Conservation (phyloP, 2,888 invertebrate species). For the Drosophila tanythrix region DNA sequence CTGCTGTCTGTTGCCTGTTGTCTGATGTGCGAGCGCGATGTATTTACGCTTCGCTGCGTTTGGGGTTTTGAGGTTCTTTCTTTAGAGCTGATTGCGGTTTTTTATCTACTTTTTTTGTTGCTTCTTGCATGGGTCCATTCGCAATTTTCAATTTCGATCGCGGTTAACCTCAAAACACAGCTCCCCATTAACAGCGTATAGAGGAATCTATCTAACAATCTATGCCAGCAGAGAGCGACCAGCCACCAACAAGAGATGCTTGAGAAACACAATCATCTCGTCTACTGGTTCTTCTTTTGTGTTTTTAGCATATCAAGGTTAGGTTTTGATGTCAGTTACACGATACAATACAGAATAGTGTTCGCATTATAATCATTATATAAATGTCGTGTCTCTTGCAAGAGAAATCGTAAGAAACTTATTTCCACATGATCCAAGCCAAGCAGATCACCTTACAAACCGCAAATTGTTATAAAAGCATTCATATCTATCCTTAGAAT, state of each 20-base stretch:
- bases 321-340: slow-evolving; percentile 15
- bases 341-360: slow-evolving; percentile 4
- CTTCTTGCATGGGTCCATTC: slow-evolving; percentile 17
- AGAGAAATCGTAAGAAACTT: slow-evolving; percentile 16
- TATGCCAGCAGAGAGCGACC: slow-evolving; percentile 6
- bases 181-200: slow-evolving; percentile 32
- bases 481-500: background rate
- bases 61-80: slow-evolving; percentile 15
- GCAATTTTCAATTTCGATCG: slow-evolving; percentile 59
- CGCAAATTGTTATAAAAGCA: slow-evolving; percentile 4
- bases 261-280: slow-evolving; percentile 21
- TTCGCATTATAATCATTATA: slow-evolving; percentile 6
- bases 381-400: slow-evolving; percentile 8
- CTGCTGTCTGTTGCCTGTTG: background rate
- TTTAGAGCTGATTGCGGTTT: slow-evolving; percentile 49
- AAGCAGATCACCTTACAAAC: slow-evolving; percentile 26
- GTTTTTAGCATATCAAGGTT: slow-evolving; percentile 4
- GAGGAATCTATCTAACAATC: slow-evolving; percentile 42
- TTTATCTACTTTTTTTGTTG: background rate
- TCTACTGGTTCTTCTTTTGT: background rate
- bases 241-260: slow-evolving; percentile 4
- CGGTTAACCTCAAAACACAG: slow-evolving; percentile 60
- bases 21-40: slow-evolving; percentile 19
- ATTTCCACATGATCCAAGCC: slow-evolving; percentile 23
- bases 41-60: slow-evolving; percentile 15